Conservation (phyloP, 2,797 vertebrate species). For the Pangasius sanitwongsei region DNA sequence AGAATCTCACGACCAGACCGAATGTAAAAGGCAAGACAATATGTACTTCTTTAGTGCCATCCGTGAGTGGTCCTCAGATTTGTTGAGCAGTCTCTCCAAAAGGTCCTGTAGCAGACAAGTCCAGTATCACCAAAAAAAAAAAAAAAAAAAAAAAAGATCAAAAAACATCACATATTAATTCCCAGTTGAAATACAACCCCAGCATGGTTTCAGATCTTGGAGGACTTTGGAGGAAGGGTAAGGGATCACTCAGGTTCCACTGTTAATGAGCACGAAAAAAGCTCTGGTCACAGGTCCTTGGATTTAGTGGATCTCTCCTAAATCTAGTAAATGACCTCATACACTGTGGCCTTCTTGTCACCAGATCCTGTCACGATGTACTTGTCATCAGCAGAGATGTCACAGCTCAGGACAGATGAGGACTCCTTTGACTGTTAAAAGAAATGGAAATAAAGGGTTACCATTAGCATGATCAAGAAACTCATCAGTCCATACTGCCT, state of each 20-base stretch:
- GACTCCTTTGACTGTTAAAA: slow-evolving; percentile 80
- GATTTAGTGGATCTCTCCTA: slow-evolving; percentile 71
- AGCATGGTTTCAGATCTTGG: slow-evolving; percentile 29
- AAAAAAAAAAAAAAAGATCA: slow-evolving; percentile 26
- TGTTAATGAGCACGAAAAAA: slow-evolving; percentile 56
- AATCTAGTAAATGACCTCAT: slow-evolving; percentile 83
- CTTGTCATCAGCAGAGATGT: slow-evolving; percentile 85
- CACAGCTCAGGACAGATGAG: slow-evolving; percentile 83
- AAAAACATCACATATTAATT: slow-evolving; percentile 19
- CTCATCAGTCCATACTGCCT: background rate
- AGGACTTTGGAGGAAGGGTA: slow-evolving; percentile 42
- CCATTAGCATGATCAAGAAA: background rate
- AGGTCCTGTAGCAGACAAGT: slow-evolving; percentile 21
- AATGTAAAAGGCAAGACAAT: slow-evolving; percentile 54
- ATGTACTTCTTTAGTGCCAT: slow-evolving; percentile 56
- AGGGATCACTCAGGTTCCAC: slow-evolving; percentile 21
- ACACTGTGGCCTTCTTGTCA: slow-evolving; percentile 85
- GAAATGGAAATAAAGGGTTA: slow-evolving; percentile 20
- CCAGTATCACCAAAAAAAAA: slow-evolving; percentile 37
- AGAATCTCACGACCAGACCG: slow-evolving; percentile 48
- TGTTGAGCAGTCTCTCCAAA: slow-evolving; percentile 33
- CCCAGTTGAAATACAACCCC: slow-evolving; percentile 25
- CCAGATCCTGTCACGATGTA: slow-evolving; percentile 85
- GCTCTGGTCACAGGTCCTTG: slow-evolving; percentile 53
- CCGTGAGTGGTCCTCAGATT: slow-evolving; percentile 43